Evolutionary conservation across 2,888 invertebrate genomes (phyloP), one percentile per base, ranked within the genome.

Genomic region (Penaeus monodon): DNA sequence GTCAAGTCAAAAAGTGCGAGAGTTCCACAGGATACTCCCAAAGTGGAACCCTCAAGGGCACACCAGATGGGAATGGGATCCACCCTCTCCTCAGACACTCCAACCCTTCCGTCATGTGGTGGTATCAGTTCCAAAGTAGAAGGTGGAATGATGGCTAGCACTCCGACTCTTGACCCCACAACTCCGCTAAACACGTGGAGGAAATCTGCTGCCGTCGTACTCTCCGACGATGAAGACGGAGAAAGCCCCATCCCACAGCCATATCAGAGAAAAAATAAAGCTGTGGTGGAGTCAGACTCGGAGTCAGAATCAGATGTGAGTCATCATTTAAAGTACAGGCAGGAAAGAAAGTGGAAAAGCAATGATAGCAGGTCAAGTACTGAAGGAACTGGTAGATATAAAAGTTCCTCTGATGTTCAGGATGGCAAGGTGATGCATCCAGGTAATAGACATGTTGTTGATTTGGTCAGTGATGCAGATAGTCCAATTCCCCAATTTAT

Each of bases 181-280:
- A 82, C 81, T n/a, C 73, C 81, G 38, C 27, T 44, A 70, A 49
- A 49, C 68, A 29, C 57, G 0, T 82, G 81, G 81, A 24, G 73
- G 44, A 57, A 57, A 29, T 49, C 38, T 7, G 44, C 22, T 8
- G n/a, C 29, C 10, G 22, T 49, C 20, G 6, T 70, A n/a, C 44
- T 66, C 24, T 82, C 81, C 49, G 70, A 82, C 68, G 81, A 81
- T 66, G 77, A 77, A 77, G 57, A 57, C 0, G 57, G 44, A 38
- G 77, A 81, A 70, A 81, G 81, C 20, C 73, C 81, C 12, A 81
- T 81, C n/a, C 24, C 57, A 44, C 49, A 27, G 12, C 70, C 73
- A 68, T n/a, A 29, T 20, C 24, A 49, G 70, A n/a, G 27, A 44
- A 49, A 70, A 70, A 33, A 49, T 29, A 29, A 17, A 29, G 49